phyloP scores from a whole-genome alignment of 2,888 invertebrate species.

The Athalia circularis region DNA sequence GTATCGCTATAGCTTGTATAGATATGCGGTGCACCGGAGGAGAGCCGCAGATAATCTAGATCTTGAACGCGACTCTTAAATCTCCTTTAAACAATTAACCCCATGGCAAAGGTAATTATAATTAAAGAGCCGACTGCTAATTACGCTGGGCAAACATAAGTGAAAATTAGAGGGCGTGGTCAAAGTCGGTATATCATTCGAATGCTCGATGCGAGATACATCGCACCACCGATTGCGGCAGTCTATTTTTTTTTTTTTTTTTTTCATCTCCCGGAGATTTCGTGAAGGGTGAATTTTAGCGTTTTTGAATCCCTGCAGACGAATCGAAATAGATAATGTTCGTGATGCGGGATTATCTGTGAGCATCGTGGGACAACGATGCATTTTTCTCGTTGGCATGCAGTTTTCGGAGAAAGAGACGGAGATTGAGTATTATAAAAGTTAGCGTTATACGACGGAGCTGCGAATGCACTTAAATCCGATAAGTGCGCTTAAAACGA shows the following conservation, averaged over 20 bases:
- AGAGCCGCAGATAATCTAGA: constrained; percentile 53
- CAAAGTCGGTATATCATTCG: constrained; percentile 57
- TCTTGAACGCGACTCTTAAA: constrained; percentile 57
- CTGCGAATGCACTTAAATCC: constrained; percentile 38
- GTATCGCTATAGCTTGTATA: neutral
- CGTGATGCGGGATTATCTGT: constrained; percentile 9
- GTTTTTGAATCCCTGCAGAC: too few species aligned
- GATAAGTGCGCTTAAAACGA: constrained; percentile 38
- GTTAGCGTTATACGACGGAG: neutral
- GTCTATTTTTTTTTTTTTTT: neutral
- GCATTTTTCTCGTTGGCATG: constrained; percentile 19
- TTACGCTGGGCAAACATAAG: constrained; percentile 55
- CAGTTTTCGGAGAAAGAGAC: neutral
- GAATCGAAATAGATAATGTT: neutral
- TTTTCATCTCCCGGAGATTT: neutral
- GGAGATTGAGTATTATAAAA: too few species aligned
- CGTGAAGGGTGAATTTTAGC: too few species aligned
- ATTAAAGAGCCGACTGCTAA: constrained; percentile 60
- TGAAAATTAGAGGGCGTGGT: constrained; percentile 60
- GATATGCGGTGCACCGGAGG: neutral
- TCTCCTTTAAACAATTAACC: constrained; percentile 59
- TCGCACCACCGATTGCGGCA: neutral
- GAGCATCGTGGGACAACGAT: constrained; percentile 35
- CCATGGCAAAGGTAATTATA: constrained; percentile 55
- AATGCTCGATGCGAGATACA: constrained; percentile 41